These are phyloP conservation scores for Chionomys nivalis DNA, from an alignment of 2,113 vertebrate genomes.

Conservation along the genomic window DNA sequence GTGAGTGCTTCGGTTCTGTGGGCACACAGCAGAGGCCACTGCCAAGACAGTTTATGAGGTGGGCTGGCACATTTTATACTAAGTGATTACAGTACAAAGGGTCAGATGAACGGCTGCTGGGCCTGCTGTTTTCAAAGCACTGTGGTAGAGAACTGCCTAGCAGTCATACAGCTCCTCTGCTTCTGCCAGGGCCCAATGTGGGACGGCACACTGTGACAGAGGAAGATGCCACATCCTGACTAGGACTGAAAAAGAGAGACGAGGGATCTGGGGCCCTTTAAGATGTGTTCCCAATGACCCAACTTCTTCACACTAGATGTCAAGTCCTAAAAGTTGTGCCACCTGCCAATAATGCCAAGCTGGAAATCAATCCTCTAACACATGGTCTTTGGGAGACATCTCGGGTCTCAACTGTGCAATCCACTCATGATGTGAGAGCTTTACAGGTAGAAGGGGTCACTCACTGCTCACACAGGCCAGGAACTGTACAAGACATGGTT, in stretches of 20 bases:
- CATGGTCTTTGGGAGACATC: neutral
- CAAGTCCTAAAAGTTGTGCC: neutral
- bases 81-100: constrained; percentile 40
- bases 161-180: neutral
- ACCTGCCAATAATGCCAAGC: neutral
- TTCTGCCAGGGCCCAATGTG: neutral
- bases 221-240: neutral
- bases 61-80: neutral
- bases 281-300: too few species aligned
- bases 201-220: neutral
- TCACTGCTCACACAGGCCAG: neutral
- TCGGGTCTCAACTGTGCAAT: too few species aligned
- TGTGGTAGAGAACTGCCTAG: neutral
- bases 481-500: neutral
- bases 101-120: neutral
- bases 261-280: neutral
- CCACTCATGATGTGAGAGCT: neutral
- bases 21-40: constrained; percentile 20
- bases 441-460: neutral
- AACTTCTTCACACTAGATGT: neutral
- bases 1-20: neutral
- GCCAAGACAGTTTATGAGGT: neutral
- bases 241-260: neutral
- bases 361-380: neutral
- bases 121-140: neutral